Evolutionary conservation across 2,797 vertebrate species (phyloP), one percentile per base, ranked within the genome.

Genomic region (Rhyacichthys aspro): DNA sequence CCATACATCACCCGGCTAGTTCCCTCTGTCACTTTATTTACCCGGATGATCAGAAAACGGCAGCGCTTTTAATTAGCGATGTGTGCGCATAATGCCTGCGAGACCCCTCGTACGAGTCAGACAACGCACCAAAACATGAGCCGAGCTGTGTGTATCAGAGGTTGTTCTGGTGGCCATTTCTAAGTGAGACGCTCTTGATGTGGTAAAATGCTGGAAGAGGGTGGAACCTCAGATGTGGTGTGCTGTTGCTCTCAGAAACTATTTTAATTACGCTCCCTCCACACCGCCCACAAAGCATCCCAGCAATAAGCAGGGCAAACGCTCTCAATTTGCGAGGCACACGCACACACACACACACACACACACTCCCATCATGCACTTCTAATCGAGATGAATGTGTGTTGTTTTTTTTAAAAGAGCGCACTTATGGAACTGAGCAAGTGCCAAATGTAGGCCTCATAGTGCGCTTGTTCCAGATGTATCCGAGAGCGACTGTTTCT

Each of bases 211-310:
- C 88, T 92, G 90, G 89, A 88, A 88, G 92, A 90, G 91, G 91
- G 91, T 82, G 90, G 92, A 86, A 90, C 78, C 87, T 95, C 81
- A 90, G 94, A 95, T 96, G 94, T 95, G 94, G 94, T 93, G 82
- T 80, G 88, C 89, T 81, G 90, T 89, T 90, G 88, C 93, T 92
- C 90, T 89, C 92, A 93, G 91, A 92, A 95, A 94, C 91, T 93
- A 94, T 93, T 93, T 94, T 94, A 95, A 95, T 95, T 91, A 92
- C 78, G 87, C 69, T 78, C 86, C 88, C 88, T 81, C 86, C 84
- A 89, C 63, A 56, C 89, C 90, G 90, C 91, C 92, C 91, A 93
- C 93, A 90, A 88, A 93, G 91, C 87, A 82, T 88, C 83, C 67
- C 63, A 89, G 88, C 90, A 90, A 91, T 87, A 88, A 93, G 86